Evolutionary conservation across 2,797 vertebrate species (phyloP), one percentile per base, ranked within the genome.

Genomic region (Gobionotothen gibberifrons): DNA sequence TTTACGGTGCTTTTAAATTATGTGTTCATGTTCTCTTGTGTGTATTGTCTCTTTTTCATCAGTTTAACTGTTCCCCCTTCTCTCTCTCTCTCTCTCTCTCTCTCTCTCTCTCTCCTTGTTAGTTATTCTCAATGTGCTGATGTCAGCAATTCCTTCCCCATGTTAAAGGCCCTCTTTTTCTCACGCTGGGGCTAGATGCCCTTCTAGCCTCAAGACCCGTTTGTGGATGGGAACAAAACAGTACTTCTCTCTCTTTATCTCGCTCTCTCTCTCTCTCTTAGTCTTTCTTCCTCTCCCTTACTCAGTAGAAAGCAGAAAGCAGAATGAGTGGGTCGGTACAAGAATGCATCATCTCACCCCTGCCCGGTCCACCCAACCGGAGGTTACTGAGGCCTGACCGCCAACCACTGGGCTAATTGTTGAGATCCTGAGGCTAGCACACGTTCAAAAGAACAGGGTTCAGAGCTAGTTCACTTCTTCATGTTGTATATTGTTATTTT

Each of bases 91-190:
- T 29, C 42, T 42, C 48, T 62, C 22, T 0, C 39, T 36, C 12
- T 62, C n/a, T 0, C 39, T 36, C 12, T 62, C n/a, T 29, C 42
- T 42, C 48, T 62, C 22, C 63, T 65, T 53, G 39, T 66, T 71
- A 52, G 4, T 74, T 74, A 62, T 67, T 62, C 66, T 67, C 56
- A 21, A 36, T 16, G 32, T 75, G 81, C 90, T 84, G 74, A 90
- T 82, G 81, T 85, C 81, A 88, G 82, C 81, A 72, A 40, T 80
- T 51, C n/a, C 3, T 36, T 71, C 63, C 47, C 58, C 51, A 63
- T 72, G 76, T 65, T 88, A 91, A 92, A 93, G 82, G 81, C 85
- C 83, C 57, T 19, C 48, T 72, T 76, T 88, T 90, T 93, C 86
- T 90, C 88, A 89, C 83, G 32, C 73, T 84, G 82, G 46, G 56